phyloP scores from a whole-genome alignment of 2,113 vertebrate genomes.

The Macquaria ambigua region DNA sequence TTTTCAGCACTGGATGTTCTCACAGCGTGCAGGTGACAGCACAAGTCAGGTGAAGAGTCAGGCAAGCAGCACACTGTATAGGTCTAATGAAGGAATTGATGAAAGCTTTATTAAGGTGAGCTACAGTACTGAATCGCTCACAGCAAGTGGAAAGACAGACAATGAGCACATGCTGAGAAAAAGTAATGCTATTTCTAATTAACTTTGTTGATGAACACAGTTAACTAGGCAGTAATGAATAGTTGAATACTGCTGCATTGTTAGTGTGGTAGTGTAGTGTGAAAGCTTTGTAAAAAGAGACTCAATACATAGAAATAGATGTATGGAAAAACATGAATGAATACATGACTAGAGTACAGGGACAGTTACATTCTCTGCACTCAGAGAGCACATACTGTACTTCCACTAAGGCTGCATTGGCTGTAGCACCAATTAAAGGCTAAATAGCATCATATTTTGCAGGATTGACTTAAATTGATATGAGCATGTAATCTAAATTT shows the following conservation, averaged over 20 bases:
- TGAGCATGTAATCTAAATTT: neutral
- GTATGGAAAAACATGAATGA: neutral
- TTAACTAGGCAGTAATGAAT: neutral
- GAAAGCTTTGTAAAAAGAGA: neutral
- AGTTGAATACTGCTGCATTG: neutral
- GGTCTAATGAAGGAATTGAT: slow-evolving; percentile 59
- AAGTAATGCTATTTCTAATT: slow-evolving; percentile 8
- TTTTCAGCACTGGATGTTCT: slow-evolving; percentile 67
- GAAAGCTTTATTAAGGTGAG: slow-evolving; percentile 34
- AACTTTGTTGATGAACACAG: neutral
- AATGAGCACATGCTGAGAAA: slow-evolving; percentile 10
- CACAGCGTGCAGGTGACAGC: slow-evolving; percentile 54
- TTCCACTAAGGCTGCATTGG: neutral
- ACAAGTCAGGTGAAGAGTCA: slow-evolving; percentile 50
- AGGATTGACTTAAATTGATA: neutral
- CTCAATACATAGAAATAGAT: neutral
- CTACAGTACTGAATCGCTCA: slow-evolving; percentile 1
- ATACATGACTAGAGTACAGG: neutral
- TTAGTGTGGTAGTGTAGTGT: neutral
- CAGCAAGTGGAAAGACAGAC: slow-evolving; percentile 17
- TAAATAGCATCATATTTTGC: too few relatives aligned
- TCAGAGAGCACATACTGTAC: neutral
- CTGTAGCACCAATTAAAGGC: neutral
- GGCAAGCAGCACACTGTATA: slow-evolving; percentile 32
- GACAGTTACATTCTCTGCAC: neutral